Evolutionary conservation across 2,888 invertebrate species (phyloP).

Genomic region (Drosophila pseudotakahashii): DNA sequence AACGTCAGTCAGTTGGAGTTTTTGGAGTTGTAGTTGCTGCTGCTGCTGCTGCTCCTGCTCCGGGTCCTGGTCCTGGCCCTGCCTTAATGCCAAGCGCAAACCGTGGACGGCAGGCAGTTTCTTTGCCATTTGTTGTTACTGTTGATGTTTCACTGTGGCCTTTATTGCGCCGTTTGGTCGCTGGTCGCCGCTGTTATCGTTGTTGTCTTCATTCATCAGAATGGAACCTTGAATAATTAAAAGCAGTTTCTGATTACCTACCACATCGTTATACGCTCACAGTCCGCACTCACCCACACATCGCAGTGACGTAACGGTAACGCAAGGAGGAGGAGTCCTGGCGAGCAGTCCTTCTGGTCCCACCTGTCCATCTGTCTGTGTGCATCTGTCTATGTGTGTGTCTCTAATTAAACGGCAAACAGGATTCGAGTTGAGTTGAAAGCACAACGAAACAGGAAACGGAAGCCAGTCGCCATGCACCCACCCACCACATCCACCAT

Average conservation of each 20-base stretch:
- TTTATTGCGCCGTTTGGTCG: constrained; percentile 67
- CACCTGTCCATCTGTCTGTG: neutral
- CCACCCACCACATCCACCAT: constrained; percentile 17
- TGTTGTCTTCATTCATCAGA: constrained; percentile 83
- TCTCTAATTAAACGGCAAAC: constrained; percentile 80
- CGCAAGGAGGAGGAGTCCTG: constrained; percentile 60
- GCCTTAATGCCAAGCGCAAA: constrained; percentile 66
- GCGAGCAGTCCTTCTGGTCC: neutral
- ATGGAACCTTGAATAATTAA: constrained; percentile 84
- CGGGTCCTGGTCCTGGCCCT: constrained; percentile 36
- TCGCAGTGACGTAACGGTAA: constrained; percentile 64
- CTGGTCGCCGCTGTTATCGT: constrained; percentile 58
- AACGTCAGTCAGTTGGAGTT: constrained; percentile 36
- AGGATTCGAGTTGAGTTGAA: constrained; percentile 79
- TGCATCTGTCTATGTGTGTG: constrained; percentile 56
- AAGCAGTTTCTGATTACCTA: constrained; percentile 84
- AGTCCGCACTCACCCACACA: constrained; percentile 27
- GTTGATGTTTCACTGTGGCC: constrained; percentile 45
- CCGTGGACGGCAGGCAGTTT: constrained; percentile 61
- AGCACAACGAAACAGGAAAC: constrained; percentile 80
- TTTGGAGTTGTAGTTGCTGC: constrained; percentile 16
- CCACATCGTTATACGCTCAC: constrained; percentile 79
- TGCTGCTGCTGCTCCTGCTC: neutral
- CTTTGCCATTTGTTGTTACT: constrained; percentile 53
- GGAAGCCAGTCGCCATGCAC: constrained; percentile 77